Percentiles rank a stretch among this genome's conserved stretches.
Conservation (phyloP, 2,888 invertebrate species). For the Harpalus rubripes region DNA sequence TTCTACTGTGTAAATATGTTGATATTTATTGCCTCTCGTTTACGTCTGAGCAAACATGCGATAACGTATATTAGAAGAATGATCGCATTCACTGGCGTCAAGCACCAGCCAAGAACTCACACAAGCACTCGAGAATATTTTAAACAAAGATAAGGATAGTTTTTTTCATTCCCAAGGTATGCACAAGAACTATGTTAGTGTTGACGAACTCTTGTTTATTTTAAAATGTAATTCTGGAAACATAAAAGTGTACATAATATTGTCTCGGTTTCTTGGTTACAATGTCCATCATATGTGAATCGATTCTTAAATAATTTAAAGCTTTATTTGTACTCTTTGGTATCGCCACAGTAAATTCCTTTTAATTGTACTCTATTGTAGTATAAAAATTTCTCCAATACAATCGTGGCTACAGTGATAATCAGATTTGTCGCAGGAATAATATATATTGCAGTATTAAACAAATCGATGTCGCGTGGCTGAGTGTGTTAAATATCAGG, state of each 20-base stretch:
- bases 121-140: background rate
- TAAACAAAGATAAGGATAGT: background rate
- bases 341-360: no score
- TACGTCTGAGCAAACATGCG: slow-evolving; percentile 74
- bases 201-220: background rate
- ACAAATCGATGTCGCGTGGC: no score
- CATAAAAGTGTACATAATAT: background rate
- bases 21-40: slow-evolving; percentile 69
- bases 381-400: no score
- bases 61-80: slow-evolving; percentile 74
- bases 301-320: no score
- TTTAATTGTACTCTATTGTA: no score
- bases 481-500: no score
- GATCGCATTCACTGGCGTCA: slow-evolving; percentile 71
- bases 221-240: background rate
- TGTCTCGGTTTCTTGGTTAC: background rate
- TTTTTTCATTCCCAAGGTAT: slow-evolving; percentile 1
- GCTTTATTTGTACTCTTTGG: no score
- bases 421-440: no score
- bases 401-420: no score
- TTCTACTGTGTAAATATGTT: slow-evolving; percentile 65
- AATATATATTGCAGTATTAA: no score
- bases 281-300: background rate
- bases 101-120: slow-evolving; percentile 29
- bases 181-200: background rate